phyloP scores from a whole-genome alignment of 2,888 invertebrate species.

The Thalpophila matura region DNA sequence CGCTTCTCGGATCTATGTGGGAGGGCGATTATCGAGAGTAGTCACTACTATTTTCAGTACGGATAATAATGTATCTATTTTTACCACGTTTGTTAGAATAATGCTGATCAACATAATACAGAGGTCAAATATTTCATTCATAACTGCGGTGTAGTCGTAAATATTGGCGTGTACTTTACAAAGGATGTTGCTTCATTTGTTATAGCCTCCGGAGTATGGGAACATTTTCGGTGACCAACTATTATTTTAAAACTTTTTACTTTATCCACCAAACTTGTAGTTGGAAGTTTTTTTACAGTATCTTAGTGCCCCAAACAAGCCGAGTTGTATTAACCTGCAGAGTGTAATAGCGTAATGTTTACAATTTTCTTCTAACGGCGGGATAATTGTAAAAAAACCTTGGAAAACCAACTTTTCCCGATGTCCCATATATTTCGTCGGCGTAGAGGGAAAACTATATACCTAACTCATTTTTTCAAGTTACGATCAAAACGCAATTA shows the following conservation, averaged over 20 bases:
- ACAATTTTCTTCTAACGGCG: too few relatives aligned
- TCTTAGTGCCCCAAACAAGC: too few relatives aligned
- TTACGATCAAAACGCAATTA: too few relatives aligned
- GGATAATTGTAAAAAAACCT: too few relatives aligned
- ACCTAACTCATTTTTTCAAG: too few relatives aligned
- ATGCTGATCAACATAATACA: slow-evolving; percentile 61
- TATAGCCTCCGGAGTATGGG: neutral
- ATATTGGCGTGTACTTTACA: slow-evolving; percentile 28
- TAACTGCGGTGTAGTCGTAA: slow-evolving; percentile 44
- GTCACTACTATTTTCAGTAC: slow-evolving; percentile 78
- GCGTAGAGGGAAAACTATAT: too few relatives aligned
- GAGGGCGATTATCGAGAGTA: slow-evolving; percentile 82
- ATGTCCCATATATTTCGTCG: too few relatives aligned
- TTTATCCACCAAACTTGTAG: slow-evolving; percentile 4
- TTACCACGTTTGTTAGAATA: slow-evolving; percentile 65
- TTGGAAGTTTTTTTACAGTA: neutral
- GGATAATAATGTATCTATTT: slow-evolving; percentile 78
- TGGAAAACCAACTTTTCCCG: too few relatives aligned
- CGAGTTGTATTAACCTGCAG: too few relatives aligned
- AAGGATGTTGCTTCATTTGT: slow-evolving; percentile 16
- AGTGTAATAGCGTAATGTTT: too few relatives aligned
- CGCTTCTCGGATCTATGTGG: slow-evolving; percentile 80
- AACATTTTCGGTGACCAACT: slow-evolving; percentile 1
- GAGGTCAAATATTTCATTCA: slow-evolving; percentile 65
- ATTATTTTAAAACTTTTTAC: slow-evolving; percentile 12